These are phyloP conservation scores for Amiota minor DNA, from an alignment of 2,888 invertebrate species.

Conservation along the genomic window DNA sequence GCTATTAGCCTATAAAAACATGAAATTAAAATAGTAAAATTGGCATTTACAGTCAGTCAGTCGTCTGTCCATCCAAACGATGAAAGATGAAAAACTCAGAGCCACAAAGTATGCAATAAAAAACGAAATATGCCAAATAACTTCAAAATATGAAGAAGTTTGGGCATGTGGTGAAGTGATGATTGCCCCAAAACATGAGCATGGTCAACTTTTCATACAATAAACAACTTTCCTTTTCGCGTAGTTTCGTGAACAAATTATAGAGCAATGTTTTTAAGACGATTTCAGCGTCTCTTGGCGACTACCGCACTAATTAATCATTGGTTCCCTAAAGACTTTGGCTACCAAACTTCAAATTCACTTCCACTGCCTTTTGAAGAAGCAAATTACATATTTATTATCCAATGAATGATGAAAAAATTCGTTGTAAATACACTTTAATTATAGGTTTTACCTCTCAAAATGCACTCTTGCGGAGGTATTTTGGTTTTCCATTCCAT, in stretches of 20 bases:
- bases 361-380: not conserved
- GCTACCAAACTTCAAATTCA: constrained; percentile 29
- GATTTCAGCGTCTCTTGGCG: constrained; percentile 10
- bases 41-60: constrained; percentile 45
- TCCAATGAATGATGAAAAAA: constrained; percentile 26
- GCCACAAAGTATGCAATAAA: constrained; percentile 23
- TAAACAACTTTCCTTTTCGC: constrained; percentile 22
- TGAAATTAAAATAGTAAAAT: constrained; percentile 55
- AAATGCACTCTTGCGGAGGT: constrained; percentile 1
- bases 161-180: constrained; percentile 31
- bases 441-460: constrained; percentile 18
- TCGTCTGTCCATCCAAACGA: not conserved
- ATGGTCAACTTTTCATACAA: not conserved
- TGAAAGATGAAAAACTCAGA: not conserved
- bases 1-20: constrained; percentile 59
- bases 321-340: constrained; percentile 39
- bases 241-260: constrained; percentile 56
- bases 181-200: constrained; percentile 58
- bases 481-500: not conserved
- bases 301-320: constrained; percentile 60
- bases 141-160: not conserved
- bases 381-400: no score
- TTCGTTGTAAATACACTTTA: constrained; percentile 23
- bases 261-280: constrained; percentile 33
- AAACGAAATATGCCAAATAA: not conserved